These are phyloP conservation scores for Podargus strigoides DNA, from an alignment of 2,797 vertebrate species.

Conservation along the genomic window DNA sequence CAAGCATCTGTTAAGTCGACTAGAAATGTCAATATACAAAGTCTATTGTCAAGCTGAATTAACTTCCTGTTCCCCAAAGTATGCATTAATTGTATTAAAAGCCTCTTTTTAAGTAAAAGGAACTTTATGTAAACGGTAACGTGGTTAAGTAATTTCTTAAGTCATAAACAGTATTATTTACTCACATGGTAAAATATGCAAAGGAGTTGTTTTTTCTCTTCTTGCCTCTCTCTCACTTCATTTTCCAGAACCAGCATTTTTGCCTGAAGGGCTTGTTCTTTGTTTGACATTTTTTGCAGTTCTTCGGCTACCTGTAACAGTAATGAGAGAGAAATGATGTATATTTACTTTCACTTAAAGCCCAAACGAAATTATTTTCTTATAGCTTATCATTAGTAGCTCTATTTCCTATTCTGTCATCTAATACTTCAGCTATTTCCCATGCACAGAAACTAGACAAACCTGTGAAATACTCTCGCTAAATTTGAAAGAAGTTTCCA, in stretches of 20 bases:
- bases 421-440: not conserved
- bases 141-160: not conserved
- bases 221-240: conserved; percentile 76
- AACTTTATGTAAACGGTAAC: not conserved
- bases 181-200: conserved; percentile 78
- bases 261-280: conserved; percentile 77
- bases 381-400: not conserved
- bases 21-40: not conserved
- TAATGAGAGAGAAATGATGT: not conserved
- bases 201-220: conserved; percentile 78
- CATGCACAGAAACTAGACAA: not conserved
- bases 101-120: not conserved
- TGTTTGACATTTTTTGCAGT: conserved; percentile 70
- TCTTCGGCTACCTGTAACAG: conserved; percentile 80
- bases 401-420: not conserved
- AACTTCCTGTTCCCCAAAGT: not conserved
- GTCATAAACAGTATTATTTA: conserved; percentile 2
- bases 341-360: not conserved
- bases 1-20: not conserved
- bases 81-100: not conserved
- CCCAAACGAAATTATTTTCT: not conserved
- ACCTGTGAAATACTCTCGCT: not conserved
- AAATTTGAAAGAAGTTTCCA: not conserved
- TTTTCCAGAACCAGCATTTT: conserved; percentile 81
- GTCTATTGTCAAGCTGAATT: not conserved